A percentile compares a stretch with the other conserved stretches of the same genome.
phyloP scores from a whole-genome alignment of 1,140 invertebrate species.

The Caenorhabditis remanei region DNA sequence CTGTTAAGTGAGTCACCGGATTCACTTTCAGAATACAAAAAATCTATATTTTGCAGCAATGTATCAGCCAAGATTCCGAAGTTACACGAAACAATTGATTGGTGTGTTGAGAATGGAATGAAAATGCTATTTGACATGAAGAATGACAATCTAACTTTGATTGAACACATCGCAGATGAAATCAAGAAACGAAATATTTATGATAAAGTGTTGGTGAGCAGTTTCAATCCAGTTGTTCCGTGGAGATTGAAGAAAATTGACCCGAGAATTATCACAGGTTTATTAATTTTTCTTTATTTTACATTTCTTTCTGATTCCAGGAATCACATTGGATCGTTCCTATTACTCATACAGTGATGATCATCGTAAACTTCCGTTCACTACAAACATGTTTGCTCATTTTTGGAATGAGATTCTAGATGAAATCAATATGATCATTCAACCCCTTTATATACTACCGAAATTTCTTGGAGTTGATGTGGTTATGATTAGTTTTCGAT shows the following conservation, averaged over 20 bases:
- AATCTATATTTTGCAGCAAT: neutral
- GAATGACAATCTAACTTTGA: conserved; percentile 29
- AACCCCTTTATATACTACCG: conserved; percentile 30
- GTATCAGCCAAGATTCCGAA: conserved; percentile 19
- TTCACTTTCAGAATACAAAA: neutral
- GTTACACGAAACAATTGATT: conserved; percentile 26
- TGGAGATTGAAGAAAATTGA: conserved; percentile 53
- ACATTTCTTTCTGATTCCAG: neutral
- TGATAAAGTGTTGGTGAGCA: conserved; percentile 54
- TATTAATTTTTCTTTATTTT: neutral
- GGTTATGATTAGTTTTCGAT: conserved; percentile 34
- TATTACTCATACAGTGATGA: conserved; percentile 41
- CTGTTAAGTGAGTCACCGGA: neutral
- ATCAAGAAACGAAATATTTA: conserved; percentile 34
- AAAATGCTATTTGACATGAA: conserved; percentile 62
- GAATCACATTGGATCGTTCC: conserved; percentile 13
- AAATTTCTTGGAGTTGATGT: conserved; percentile 61
- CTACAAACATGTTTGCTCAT: conserved; percentile 25
- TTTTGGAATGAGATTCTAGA: conserved; percentile 47
- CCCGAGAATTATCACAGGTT: conserved; percentile 56
- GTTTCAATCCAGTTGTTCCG: conserved; percentile 60
- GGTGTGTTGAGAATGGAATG: conserved; percentile 45
- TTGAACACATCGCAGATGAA: conserved; percentile 22
- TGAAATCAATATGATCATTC: conserved; percentile 38
- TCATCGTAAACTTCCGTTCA: neutral